phyloP scores from a whole-genome alignment of 1,140 invertebrate genomes.

The Megalonaias nervosa region DNA sequence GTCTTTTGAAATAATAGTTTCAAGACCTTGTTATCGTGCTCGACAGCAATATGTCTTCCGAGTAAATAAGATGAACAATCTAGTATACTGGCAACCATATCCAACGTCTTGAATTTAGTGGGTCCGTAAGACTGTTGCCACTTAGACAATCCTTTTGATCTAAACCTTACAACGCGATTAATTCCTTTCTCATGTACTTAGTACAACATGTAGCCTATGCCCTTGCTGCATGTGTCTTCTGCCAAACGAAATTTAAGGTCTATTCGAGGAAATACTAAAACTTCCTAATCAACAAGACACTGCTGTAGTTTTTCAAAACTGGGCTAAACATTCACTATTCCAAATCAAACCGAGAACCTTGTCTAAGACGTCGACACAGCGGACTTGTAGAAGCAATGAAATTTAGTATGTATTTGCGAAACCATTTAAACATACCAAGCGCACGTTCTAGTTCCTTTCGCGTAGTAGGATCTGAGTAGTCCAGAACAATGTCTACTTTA shows the following conservation, averaged over 20 bases:
- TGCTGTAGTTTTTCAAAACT: too few relatives aligned
- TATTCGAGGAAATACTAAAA: conserved; percentile 15
- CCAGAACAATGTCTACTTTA: background rate
- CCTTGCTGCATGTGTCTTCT: conserved; percentile 21
- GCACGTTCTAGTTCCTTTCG: too few relatives aligned
- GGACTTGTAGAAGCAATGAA: background rate
- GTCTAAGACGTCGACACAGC: background rate
- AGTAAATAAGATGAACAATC: conserved; percentile 20
- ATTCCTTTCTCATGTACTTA: conserved; percentile 15
- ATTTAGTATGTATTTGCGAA: conserved; percentile 2
- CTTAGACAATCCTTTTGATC: conserved; percentile 20
- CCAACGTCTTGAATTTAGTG: too few relatives aligned
- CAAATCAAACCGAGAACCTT: too few relatives aligned
- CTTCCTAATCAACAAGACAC: too few relatives aligned
- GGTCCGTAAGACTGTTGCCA: background rate
- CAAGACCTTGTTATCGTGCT: conserved; percentile 16
- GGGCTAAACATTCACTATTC: too few relatives aligned
- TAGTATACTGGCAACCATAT: background rate
- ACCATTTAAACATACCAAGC: too few relatives aligned
- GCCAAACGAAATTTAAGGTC: conserved; percentile 16
- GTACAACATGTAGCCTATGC: conserved; percentile 27
- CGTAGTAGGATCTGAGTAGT: background rate
- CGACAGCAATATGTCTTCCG: conserved; percentile 17
- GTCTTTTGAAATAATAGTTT: conserved; percentile 24
- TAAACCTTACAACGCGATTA: conserved; percentile 11